These are phyloP conservation scores for Malthinus flaveolus DNA, from an alignment of 2,888 invertebrate genomes.

Conservation along the genomic window DNA sequence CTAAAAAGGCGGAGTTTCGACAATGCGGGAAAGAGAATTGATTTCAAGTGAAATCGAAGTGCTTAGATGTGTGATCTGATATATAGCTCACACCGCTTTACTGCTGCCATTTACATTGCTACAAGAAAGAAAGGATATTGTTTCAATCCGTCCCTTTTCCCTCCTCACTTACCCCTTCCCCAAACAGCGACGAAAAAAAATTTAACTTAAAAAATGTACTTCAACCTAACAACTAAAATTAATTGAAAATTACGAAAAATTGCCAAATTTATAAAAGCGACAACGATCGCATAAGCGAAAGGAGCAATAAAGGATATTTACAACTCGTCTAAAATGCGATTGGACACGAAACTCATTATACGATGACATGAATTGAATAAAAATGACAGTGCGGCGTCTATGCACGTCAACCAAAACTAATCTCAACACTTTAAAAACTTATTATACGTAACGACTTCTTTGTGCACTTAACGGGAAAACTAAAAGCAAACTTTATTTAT, in stretches of 20 bases:
- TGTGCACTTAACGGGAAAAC: conserved; percentile 4
- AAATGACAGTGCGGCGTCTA: conserved; percentile 25
- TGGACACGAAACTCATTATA: conserved; percentile 38
- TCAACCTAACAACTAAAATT: not conserved
- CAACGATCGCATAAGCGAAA: not conserved
- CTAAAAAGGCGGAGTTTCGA: conserved; percentile 43
- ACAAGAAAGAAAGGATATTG: conserved; percentile 29
- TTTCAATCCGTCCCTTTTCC: conserved; percentile 26
- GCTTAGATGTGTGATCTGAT: conserved; percentile 49
- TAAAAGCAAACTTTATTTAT: not conserved
- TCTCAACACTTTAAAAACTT: conserved; percentile 16
- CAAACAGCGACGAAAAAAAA: too few relatives aligned
- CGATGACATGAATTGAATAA: conserved; percentile 35
- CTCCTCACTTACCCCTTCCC: not conserved
- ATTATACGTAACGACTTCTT: conserved; percentile 19
- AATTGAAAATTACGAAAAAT: not conserved
- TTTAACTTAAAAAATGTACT: not conserved
- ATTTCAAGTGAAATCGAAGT: conserved; percentile 48
- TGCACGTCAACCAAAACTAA: conserved; percentile 23
- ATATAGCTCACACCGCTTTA: conserved; percentile 40
- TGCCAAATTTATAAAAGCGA: not conserved
- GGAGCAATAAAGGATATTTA: conserved; percentile 6
- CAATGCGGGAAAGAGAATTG: conserved; percentile 47
- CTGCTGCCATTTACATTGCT: conserved; percentile 31
- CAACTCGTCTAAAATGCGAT: conserved; percentile 25